Evolutionary conservation across 2,888 invertebrate species (phyloP).

Genomic region (Cylloceria caligata): DNA sequence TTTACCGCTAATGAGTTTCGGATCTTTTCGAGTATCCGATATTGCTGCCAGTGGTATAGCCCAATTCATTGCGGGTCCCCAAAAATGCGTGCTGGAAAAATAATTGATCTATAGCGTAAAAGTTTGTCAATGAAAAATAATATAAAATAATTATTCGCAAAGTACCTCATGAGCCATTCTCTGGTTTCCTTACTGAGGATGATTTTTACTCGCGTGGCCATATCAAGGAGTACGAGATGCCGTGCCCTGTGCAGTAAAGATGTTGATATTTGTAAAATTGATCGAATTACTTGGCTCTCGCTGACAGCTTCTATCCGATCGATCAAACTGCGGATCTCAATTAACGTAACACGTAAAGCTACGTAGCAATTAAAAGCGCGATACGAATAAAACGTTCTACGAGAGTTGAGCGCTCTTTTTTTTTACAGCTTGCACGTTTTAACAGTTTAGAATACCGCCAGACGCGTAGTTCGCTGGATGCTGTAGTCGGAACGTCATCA

Average conservation of each 20-base stretch:
- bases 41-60: constrained; percentile 98
- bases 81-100: constrained; percentile 94
- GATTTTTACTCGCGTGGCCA: constrained; percentile 66
- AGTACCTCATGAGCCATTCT: constrained; percentile 79
- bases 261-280: constrained; percentile 23
- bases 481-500: too few species aligned
- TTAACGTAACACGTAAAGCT: neutral
- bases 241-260: neutral
- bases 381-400: constrained; percentile 1
- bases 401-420: neutral
- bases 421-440: too few species aligned
- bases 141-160: constrained; percentile 37
- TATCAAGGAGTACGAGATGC: constrained; percentile 31
- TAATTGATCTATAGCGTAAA: neutral
- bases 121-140: neutral
- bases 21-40: constrained; percentile 94
- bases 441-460: neutral
- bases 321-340: neutral
- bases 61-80: constrained; percentile 99
- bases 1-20: constrained; percentile 96
- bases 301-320: neutral
- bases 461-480: neutral
- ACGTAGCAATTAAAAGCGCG: constrained; percentile 5
- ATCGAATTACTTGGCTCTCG: neutral
- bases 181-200: constrained; percentile 73